These are phyloP conservation scores for Lasius fuliginosus DNA, from an alignment of 2,888 invertebrate species.

Conservation along the genomic window DNA sequence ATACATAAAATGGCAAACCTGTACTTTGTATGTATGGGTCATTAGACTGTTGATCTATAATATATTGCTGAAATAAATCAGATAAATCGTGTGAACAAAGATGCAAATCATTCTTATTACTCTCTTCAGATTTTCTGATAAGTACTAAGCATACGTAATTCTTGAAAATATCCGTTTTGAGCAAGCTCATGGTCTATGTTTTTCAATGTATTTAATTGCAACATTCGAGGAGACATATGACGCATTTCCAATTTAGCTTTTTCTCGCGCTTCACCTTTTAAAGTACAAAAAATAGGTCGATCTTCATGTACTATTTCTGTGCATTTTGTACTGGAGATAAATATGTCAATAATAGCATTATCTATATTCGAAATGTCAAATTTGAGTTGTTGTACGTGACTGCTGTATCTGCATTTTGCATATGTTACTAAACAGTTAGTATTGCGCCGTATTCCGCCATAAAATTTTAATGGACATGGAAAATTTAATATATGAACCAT, in stretches of 20 bases:
- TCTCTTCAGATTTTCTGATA: no score
- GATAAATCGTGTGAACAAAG: no score
- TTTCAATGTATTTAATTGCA: not conserved
- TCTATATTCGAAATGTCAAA: conserved; percentile 1
- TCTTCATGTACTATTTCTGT: conserved; percentile 7
- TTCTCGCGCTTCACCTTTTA: not conserved
- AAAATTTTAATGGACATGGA: conserved; percentile 13
- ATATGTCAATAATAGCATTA: conserved; percentile 17
- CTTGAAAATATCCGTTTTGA: no score
- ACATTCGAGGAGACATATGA: conserved; percentile 24
- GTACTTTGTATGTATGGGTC: no score
- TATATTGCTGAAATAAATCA: no score
- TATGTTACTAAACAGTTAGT: conserved; percentile 1
- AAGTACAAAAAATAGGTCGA: not conserved
- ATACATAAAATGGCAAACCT: no score
- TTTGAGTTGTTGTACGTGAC: conserved; percentile 19
- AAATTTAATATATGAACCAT: not conserved
- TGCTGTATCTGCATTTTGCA: not conserved
- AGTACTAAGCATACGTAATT: no score
- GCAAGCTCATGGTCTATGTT: no score
- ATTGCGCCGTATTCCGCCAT: conserved; percentile 18
- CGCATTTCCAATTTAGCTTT: not conserved
- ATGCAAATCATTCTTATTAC: no score
- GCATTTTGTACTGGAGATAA: conserved; percentile 12
- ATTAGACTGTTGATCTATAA: no score